phyloP scores from a whole-genome alignment of 2,888 invertebrate genomes.

The Dioctria rufipes region DNA sequence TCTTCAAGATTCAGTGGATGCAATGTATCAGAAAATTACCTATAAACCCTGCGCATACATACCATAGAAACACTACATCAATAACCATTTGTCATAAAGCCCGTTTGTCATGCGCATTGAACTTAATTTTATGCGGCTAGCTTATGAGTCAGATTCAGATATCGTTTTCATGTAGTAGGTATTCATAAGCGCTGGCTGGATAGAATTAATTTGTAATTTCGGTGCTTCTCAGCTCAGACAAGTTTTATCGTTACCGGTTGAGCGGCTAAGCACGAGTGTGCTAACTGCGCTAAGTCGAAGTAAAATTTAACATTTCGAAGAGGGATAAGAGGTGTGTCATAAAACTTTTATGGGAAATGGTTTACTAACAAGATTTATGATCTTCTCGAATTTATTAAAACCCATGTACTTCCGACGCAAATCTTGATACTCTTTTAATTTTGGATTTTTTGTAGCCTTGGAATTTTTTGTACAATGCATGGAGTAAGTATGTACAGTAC shows the following conservation, averaged over 20 bases:
- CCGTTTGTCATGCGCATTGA: constrained; percentile 24
- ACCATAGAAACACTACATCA: not conserved
- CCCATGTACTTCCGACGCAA: too few relatives aligned
- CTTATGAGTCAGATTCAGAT: not conserved
- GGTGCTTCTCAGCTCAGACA: too few relatives aligned
- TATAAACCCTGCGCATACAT: too few relatives aligned
- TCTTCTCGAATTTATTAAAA: not conserved
- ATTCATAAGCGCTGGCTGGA: constrained; percentile 10
- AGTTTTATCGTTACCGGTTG: constrained; percentile 9
- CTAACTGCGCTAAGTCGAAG: too few relatives aligned
- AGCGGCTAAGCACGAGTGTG: not conserved
- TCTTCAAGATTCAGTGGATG: too few relatives aligned
- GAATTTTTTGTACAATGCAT: too few relatives aligned
- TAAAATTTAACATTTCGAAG: too few relatives aligned
- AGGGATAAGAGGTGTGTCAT: constrained; percentile 22
- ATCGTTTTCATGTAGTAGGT: constrained; percentile 20
- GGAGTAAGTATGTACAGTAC: too few relatives aligned
- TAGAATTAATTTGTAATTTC: constrained; percentile 14
- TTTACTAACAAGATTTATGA: constrained; percentile 14
- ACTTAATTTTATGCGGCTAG: not conserved
- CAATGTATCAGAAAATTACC: too few relatives aligned
- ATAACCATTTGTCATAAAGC: not conserved
- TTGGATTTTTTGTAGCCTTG: too few relatives aligned
- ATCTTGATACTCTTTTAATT: too few relatives aligned
- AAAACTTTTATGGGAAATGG: constrained; percentile 29